phyloP scores from a whole-genome alignment of 1,140 invertebrate species.

The Drosophila nasuta region DNA sequence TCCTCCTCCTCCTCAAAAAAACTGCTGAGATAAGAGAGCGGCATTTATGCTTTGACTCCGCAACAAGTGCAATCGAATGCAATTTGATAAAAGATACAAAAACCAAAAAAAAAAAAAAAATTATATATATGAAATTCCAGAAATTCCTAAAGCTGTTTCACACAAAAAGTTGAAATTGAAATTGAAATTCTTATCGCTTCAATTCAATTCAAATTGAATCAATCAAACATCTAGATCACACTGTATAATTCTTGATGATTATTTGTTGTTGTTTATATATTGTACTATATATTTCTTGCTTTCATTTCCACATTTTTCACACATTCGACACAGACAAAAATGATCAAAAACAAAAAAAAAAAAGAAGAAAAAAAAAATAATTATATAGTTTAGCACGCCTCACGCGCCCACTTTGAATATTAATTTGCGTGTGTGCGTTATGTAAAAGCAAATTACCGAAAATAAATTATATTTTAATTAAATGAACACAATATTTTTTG shows the following conservation, averaged over 20 bases:
- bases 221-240: conserved; percentile 30
- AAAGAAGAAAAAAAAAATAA: neutral
- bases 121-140: neutral
- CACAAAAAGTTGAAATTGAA: neutral
- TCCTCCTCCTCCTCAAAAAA: no score
- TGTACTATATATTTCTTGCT: no score
- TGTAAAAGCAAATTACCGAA: conserved; percentile 66
- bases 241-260: conserved; percentile 13
- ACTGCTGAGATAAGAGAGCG: conserved; percentile 1
- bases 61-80: conserved; percentile 5
- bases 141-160: neutral
- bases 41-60: conserved; percentile 11
- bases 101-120: neutral
- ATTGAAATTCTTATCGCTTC: conserved; percentile 9
- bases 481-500: conserved; percentile 34
- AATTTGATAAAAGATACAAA: neutral
- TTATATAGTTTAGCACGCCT: conserved; percentile 13
- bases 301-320: conserved; percentile 9
- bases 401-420: conserved; percentile 35
- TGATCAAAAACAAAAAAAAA: neutral
- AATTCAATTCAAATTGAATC: conserved; percentile 21
- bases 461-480: conserved; percentile 58
- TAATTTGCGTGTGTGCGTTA: conserved; percentile 46
- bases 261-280: conserved; percentile 19
- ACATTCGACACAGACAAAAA: conserved; percentile 30